Conservation (phyloP, 2,797 vertebrate genomes). For the Hybognathus amarus region DNA sequence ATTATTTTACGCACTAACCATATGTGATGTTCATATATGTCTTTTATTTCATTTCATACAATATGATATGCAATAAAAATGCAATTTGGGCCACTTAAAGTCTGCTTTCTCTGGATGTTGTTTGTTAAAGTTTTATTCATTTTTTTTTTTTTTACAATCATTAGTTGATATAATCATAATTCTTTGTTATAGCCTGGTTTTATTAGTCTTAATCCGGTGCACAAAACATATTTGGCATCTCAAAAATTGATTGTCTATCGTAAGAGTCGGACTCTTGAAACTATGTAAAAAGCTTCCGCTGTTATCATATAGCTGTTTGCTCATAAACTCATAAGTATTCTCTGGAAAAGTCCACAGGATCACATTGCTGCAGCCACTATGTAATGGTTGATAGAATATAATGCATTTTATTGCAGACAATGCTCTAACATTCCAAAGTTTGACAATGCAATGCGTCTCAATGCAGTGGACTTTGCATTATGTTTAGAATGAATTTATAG, state of each 20-base stretch:
- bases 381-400: slow-evolving; percentile 1
- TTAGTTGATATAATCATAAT: not conserved
- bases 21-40: slow-evolving; percentile 98
- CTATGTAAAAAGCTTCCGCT: not conserved
- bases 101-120: slow-evolving; percentile 73
- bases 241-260: not conserved
- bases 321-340: not conserved
- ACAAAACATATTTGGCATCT: not conserved
- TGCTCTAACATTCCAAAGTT: slow-evolving; percentile 43
- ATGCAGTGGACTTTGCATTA: slow-evolving; percentile 30
- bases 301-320: slow-evolving; percentile 25
- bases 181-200: slow-evolving; percentile 1
- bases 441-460: not conserved
- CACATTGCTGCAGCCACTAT: not conserved
- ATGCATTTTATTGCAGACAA: slow-evolving; percentile 42
- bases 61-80: slow-evolving; percentile 86
- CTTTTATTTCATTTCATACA: slow-evolving; percentile 91
- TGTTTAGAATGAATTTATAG: slow-evolving; percentile 14
- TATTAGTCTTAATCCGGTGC: not conserved
- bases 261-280: slow-evolving; percentile 6
- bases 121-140: slow-evolving; percentile 52
- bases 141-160: not conserved
- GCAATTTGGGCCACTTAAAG: slow-evolving; percentile 76
- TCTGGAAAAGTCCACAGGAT: not conserved
- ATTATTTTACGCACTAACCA: slow-evolving; percentile 99